These are phyloP conservation scores for Podilymbus podiceps DNA, from an alignment of 2,113 vertebrate species.

Conservation along the genomic window DNA sequence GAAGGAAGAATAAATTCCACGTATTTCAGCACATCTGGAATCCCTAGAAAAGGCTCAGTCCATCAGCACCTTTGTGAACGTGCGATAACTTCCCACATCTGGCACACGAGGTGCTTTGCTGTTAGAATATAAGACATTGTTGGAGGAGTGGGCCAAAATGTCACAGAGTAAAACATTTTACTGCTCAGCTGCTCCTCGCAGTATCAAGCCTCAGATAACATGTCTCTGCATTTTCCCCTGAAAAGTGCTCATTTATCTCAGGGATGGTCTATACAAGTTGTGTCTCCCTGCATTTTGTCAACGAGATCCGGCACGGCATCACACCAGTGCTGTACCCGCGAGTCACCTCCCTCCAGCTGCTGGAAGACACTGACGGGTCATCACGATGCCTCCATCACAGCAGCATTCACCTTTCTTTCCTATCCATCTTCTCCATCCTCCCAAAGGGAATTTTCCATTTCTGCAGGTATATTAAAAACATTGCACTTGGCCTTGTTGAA, in stretches of 20 bases:
- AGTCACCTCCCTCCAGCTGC: not conserved
- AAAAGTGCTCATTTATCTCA: not conserved
- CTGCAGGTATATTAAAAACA: not conserved
- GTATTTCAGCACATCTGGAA: not conserved
- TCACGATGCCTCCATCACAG: not conserved
- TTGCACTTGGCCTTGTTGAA: not conserved
- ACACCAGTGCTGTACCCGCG: not conserved
- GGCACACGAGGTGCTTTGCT: not conserved
- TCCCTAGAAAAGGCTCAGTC: not conserved
- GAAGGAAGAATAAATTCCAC: not conserved
- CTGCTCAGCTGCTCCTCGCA: not conserved
- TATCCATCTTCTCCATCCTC: not conserved
- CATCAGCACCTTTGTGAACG: not conserved
- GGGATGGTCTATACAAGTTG: not conserved
- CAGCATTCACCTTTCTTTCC: not conserved
- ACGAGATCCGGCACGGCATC: not conserved
- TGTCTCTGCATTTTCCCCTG: not conserved
- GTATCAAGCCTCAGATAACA: not conserved
- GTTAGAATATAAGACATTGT: not conserved
- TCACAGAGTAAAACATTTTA: not conserved
- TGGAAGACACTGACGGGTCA: not conserved
- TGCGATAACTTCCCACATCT: rapidly evolving
- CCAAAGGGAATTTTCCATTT: not conserved
- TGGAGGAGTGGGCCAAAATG: not conserved
- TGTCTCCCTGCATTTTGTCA: not conserved